Evolutionary conservation across 64 coral and sea anemone genomes (phyloP), one percentile per base, ranked within the genome.

Genomic region (Pocillopora verrucosa): DNA sequence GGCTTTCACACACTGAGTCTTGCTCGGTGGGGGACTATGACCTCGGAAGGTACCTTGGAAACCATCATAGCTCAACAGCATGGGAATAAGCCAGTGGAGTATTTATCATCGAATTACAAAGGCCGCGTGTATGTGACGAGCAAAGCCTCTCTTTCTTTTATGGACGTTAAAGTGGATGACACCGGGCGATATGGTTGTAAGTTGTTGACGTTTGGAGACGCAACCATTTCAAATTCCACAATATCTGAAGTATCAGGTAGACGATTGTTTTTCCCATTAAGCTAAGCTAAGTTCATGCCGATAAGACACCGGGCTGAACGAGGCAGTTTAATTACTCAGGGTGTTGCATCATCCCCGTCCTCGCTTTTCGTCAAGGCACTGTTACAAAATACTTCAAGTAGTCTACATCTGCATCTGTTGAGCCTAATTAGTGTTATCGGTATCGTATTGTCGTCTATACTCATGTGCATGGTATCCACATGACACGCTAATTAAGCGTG

Each of bases 11-110:
- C 7, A 57, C 65, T 85, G 24, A 56, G 20, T 2, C 45, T 85
- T 5, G 65, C 64, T 2, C 56, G 60, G 13, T 85, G 82, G 82
- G 82, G 82, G 14, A 72, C 38, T 70, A 22, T 30, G 34, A 65
- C 67, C 56, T 22, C 22, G 12, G 65, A 72, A 15, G 56, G 26
- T 24, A 38, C 20, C 19, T 3, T 72, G 36, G 36, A 22, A 41
- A 85, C 65, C 45, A 72, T 72, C 61, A 72, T 85, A 51, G 82
- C 82, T 5, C 63, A 85, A n/a, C 38, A 85, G 57, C 36, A 57
- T 16, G 82, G 82, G 22, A 30, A 14, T 22, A 72, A 72, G 36
- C 63, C 69, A 26, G 82, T 85, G 20, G 36, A 85, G 65, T 85
- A 85, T 72, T 72, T 68, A 11, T 72, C 67, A 30, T 24, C 82